Evolutionary conservation across 2,113 vertebrate species (phyloP).

Genomic region (Coptodon bakossiorum): DNA sequence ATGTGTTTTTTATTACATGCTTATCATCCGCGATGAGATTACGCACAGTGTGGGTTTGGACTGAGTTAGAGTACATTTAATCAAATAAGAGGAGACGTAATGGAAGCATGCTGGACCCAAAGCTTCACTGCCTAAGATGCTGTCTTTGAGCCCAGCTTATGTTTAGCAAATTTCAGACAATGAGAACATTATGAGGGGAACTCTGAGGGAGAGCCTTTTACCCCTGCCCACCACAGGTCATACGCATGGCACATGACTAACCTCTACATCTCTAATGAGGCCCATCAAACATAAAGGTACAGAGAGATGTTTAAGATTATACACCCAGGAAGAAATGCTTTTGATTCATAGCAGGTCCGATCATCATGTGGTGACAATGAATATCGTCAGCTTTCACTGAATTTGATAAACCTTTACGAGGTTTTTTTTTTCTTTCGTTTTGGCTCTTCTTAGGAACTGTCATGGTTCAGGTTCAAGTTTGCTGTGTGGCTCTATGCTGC

Average conservation of each 20-base stretch:
- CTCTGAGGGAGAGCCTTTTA: background rate
- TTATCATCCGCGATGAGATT: slow-evolving; percentile 64
- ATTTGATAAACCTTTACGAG: background rate
- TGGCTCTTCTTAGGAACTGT: background rate
- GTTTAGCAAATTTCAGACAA: slow-evolving; percentile 63
- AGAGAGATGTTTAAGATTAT: background rate
- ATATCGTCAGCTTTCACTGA: background rate
- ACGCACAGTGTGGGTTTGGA: slow-evolving; percentile 57
- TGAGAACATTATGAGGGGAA: slow-evolving; percentile 48
- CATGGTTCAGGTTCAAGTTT: background rate
- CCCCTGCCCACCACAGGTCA: slow-evolving; percentile 10
- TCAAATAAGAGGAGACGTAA: slow-evolving; percentile 68
- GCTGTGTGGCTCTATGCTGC: slow-evolving; percentile 16
- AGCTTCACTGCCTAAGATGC: slow-evolving; percentile 2
- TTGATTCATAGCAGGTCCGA: background rate
- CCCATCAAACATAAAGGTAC: background rate
- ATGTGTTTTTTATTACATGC: slow-evolving; percentile 71
- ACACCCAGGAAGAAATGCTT: background rate
- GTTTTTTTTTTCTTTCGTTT: accelerated
- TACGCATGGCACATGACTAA: background rate
- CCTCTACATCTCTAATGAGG: background rate
- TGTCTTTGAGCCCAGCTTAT: slow-evolving; percentile 45
- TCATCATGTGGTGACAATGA: background rate
- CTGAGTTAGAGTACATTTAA: slow-evolving; percentile 63
- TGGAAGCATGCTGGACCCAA: slow-evolving; percentile 66